Evolutionary conservation across 2,888 invertebrate species (phyloP).

Genomic region (Dolichomitus sp.): DNA sequence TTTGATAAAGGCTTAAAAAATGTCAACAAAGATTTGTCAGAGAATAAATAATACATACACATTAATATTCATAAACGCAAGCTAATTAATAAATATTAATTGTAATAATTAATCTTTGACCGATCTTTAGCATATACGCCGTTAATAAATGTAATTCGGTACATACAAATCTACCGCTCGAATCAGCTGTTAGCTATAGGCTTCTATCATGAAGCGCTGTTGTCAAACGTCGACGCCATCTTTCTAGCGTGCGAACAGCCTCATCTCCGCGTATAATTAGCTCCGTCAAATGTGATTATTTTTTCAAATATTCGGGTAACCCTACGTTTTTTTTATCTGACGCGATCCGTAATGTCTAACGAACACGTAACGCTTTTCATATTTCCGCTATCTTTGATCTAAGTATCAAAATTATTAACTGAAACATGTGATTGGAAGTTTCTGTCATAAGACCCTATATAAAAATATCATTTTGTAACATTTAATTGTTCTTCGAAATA

Average conservation of each 20-base stretch:
- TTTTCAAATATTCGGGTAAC: not conserved
- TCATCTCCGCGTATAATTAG: too few species aligned
- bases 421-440: too few species aligned
- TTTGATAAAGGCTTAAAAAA: too few species aligned
- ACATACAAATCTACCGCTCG: not conserved
- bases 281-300: not conserved
- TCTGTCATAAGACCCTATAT: too few species aligned
- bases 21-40: too few species aligned
- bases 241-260: not conserved
- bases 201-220: not conserved
- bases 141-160: slow-evolving; percentile 3
- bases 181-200: not conserved
- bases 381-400: not conserved
- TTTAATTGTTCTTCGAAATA: too few species aligned
- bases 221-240: not conserved
- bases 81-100: slow-evolving; percentile 9
- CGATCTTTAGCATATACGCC: slow-evolving; percentile 2
- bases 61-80: slow-evolving; percentile 16
- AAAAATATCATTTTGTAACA: too few species aligned
- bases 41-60: too few species aligned
- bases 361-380: not conserved
- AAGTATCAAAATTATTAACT: not conserved
- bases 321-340: slow-evolving; percentile 1
- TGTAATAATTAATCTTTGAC: too few species aligned
- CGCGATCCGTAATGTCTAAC: not conserved